Base-by-base conservation (phyloP, 2,113 vertebrate species). In the Oreochromis niloticus region DNA sequence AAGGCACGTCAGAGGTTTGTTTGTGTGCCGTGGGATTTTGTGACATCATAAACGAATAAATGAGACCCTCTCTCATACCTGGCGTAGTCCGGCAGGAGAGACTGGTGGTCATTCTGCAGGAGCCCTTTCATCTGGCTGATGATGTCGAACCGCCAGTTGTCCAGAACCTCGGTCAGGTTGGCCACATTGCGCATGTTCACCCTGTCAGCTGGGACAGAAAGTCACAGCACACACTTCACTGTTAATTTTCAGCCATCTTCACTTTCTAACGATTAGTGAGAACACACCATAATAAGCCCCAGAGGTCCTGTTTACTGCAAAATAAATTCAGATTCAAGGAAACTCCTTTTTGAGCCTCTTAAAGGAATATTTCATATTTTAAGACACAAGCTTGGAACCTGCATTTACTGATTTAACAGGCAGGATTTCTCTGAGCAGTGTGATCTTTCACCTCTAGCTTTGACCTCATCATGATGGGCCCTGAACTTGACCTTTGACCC, bases 91-190 rank as follows among this genome's bases (percentile, higher is more conserved):
- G 97, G 97, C 84, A 97, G 94, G 56, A 97, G 81, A 2, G 95
- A 89, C 95, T 96, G 96, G 92, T 96, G 96, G 91, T 97, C 96
- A 4, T 97, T 96, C 92, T 95, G 94, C 90, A 97, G 93, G 19
- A 96, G 87, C 17, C 89, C 90, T 59, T 52, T 96, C 93, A 97
- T 95, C 92, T 97, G 92, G 85, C 0, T 95, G 87, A 97, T 78
- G 91, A 97, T 97, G 92, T 97, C 96, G 13, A 95, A 97, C 89
- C 94, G 95, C 97, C 97, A 97, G 94, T 97, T 95, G 91, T 97
- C 97, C 89, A 97, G 91, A 27, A 97, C 88, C 88, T 97, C 90
- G 13, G 97, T 97, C 68, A 97, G 92, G 92, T 97, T 97, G 85
- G 96, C 92, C 56, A 97, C 96, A 6, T 92, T 91, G 1, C 95